Evolutionary conservation across 1,140 invertebrate species (phyloP).

Genomic region (Cryptotermes secundus): DNA sequence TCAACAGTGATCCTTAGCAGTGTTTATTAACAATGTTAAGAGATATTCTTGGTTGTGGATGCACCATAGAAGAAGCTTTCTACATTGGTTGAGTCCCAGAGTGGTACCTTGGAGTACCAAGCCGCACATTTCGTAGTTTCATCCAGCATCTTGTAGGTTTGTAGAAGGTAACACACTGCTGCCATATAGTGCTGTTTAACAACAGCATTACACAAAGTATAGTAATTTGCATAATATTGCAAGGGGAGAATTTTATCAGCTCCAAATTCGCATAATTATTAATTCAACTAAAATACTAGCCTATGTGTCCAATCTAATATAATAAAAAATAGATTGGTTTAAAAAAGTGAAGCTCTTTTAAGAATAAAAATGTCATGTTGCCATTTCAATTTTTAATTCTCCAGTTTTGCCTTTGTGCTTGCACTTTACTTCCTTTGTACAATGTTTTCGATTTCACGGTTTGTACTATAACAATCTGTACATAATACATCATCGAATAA

Average conservation of each 20-base stretch:
- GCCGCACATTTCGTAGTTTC: conserved; percentile 20
- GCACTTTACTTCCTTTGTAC: conserved; percentile 43
- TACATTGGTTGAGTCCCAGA: background rate
- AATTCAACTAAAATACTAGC: conserved; percentile 33
- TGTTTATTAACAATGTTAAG: background rate
- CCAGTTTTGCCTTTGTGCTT: conserved; percentile 43
- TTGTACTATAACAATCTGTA: conserved; percentile 50
- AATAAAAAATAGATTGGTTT: conserved; percentile 35
- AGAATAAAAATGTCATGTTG: conserved; percentile 38
- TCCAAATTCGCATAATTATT: conserved; percentile 30
- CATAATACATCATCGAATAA: conserved; percentile 51
- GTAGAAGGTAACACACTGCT: background rate
- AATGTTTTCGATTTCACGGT: conserved; percentile 48
- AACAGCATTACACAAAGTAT: background rate
- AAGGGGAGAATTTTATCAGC: conserved; percentile 31
- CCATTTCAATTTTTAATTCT: conserved; percentile 40
- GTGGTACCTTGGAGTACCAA: conserved; percentile 10
- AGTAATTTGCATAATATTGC: conserved; percentile 15
- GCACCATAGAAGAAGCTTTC: conserved; percentile 12
- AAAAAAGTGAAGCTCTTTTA: conserved; percentile 29
- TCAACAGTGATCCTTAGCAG: background rate
- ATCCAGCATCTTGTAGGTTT: conserved; percentile 27
- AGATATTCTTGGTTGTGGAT: background rate
- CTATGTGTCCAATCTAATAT: conserved; percentile 37
- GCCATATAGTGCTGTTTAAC: background rate